Conservation (phyloP, 1,140 invertebrate genomes). For the Drosophila melanica region DNA sequence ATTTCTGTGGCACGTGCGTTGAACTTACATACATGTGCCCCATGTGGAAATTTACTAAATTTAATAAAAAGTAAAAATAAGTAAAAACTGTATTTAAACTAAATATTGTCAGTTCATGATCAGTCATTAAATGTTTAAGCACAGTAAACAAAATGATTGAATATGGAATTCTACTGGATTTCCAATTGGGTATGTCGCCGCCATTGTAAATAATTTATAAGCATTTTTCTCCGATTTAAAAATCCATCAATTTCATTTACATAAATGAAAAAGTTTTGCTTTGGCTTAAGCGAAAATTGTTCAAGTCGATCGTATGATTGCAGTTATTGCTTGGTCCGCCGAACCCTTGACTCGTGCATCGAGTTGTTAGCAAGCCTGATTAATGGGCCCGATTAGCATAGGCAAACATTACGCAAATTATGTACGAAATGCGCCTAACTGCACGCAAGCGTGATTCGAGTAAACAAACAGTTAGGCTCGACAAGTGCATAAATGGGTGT, state of each 20-base stretch:
- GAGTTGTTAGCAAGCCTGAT: constrained; percentile 74
- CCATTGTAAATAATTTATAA: constrained; percentile 41
- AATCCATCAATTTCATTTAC: constrained; percentile 71
- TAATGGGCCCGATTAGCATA: constrained; percentile 77
- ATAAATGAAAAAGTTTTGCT: constrained; percentile 38
- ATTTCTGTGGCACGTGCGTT: constrained; percentile 62
- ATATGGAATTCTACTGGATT: constrained; percentile 9
- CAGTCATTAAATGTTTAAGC: no score
- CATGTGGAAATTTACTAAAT: constrained; percentile 57
- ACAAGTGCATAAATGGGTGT: constrained; percentile 52
- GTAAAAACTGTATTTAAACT: no score
- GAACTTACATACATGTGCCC: constrained; percentile 28
- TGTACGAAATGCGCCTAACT: constrained; percentile 52
- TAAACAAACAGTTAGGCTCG: constrained; percentile 31
- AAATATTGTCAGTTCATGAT: no score
- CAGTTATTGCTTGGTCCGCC: constrained; percentile 23
- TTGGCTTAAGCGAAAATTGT: constrained; percentile 21
- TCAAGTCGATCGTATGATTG: constrained; percentile 41
- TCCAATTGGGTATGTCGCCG: constrained; percentile 32
- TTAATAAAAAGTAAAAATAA: background rate
- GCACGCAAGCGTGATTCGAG: constrained; percentile 64
- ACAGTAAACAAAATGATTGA: no score
- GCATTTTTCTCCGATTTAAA: constrained; percentile 57
- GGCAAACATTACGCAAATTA: constrained; percentile 76
- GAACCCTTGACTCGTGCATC: constrained; percentile 60